phyloP scores from a whole-genome alignment of 2,797 vertebrate species.

The Rhinophrynus dorsalis region DNA sequence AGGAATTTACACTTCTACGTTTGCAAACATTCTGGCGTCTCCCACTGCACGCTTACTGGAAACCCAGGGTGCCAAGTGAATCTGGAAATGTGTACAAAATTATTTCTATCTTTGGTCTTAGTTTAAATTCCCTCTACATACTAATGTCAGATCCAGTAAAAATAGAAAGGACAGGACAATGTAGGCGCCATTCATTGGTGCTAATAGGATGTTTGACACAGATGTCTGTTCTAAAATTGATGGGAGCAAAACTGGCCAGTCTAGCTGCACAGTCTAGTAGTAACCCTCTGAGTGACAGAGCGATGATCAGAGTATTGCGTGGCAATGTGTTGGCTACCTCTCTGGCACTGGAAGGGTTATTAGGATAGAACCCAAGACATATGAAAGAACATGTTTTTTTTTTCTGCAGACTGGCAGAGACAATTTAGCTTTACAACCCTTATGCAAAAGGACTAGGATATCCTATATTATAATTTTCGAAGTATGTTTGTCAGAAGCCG shows the following conservation, averaged over 20 bases:
- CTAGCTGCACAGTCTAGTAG: too few relatives aligned
- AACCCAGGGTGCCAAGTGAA: conserved; percentile 3
- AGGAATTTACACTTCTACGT: conserved; percentile 20
- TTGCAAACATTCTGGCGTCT: conserved; percentile 23
- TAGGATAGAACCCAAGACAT: too few relatives aligned
- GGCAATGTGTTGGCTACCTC: too few relatives aligned
- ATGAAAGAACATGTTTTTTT: too few relatives aligned
- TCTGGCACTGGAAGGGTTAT: too few relatives aligned
- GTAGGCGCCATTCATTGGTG: not conserved
- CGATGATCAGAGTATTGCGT: too few relatives aligned
- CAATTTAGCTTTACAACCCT: too few relatives aligned
- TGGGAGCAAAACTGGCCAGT: not conserved
- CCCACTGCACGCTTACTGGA: not conserved
- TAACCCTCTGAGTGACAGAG: too few relatives aligned
- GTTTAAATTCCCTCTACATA: not conserved
- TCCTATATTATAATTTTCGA: too few relatives aligned
- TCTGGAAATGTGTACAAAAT: conserved; percentile 1
- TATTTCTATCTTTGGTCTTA: conserved; percentile 4
- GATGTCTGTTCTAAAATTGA: not conserved
- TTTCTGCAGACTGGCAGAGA: too few relatives aligned
- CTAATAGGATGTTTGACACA: not conserved
- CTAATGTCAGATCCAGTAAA: not conserved
- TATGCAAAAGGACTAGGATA: too few relatives aligned
- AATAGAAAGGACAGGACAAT: not conserved
- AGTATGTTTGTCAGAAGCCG: too few relatives aligned